Conservation (phyloP, 2,113 vertebrate genomes). For the Hemichromis elongatus region DNA sequence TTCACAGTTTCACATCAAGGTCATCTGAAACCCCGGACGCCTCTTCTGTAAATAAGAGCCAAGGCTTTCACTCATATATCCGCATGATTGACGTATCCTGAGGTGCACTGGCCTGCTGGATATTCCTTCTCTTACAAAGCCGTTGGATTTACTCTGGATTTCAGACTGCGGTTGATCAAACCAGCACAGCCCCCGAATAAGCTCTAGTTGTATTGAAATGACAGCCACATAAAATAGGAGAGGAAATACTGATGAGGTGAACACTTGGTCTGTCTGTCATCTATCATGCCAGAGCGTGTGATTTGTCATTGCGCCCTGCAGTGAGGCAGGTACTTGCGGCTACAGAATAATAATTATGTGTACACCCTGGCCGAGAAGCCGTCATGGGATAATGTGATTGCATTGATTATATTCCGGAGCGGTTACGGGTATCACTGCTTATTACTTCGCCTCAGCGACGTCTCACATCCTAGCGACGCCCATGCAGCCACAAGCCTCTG, state of each 20-base stretch:
- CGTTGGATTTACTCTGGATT: conserved; percentile 25
- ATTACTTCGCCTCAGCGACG: conserved; percentile 26
- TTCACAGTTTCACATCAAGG: conserved; percentile 57
- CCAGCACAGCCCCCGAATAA: not conserved
- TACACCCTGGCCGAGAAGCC: not conserved
- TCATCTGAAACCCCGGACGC: conserved; percentile 35
- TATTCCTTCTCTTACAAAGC: conserved; percentile 13
- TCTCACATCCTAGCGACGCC: conserved; percentile 59
- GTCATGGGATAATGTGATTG: conserved; percentile 33
- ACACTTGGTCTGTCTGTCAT: conserved; percentile 37
- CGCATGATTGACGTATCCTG: conserved; percentile 56
- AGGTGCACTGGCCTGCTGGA: conserved; percentile 39
- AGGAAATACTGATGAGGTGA: conserved; percentile 1
- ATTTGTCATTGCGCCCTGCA: conserved; percentile 38
- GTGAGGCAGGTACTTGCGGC: conserved; percentile 32
- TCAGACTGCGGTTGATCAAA: conserved; percentile 28
- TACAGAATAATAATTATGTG: conserved; percentile 37
- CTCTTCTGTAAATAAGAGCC: conserved; percentile 38
- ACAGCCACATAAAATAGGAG: conserved; percentile 9
- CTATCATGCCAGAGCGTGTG: conserved; percentile 29
- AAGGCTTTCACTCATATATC: conserved; percentile 44
- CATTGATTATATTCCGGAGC: conserved; percentile 16
- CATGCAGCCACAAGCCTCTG: conserved; percentile 47
- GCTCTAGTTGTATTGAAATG: conserved; percentile 9
- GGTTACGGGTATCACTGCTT: conserved; percentile 14